Base-by-base conservation (phyloP, 1,140 invertebrate genomes). In the Caenorhabditis tropicalis region DNA sequence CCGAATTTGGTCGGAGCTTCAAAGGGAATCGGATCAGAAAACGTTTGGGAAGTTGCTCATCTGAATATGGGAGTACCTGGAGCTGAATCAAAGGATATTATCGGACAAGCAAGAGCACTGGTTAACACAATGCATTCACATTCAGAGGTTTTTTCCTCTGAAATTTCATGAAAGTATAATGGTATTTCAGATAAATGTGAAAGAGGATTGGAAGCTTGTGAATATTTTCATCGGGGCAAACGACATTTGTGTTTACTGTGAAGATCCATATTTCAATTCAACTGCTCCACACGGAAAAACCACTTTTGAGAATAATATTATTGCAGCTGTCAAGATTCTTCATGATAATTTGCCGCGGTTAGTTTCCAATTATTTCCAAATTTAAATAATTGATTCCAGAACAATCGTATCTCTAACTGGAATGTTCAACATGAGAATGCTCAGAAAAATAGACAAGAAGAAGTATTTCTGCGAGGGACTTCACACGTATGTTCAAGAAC, bases 171-270 rank as follows among this genome's bases (percentile, higher is more conserved):
- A 86, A 82, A 46, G 31, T 92, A 2, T 89, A 7, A 56, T 16
- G 27, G 19, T 56, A 27, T 82, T 82, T 48, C 58, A 82, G 82
- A 36, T 82, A 15, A 82, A 92, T 83, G 89, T 91, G 49, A 84
- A 90, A 29, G 90, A 94, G n/a, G 88, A 92, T 79, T 95, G 95
- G 95, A 95, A 95, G 93, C 60, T 95, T 91, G 92, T 96, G 15
- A 96, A 95, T 0, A 92, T 96, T 24, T 94, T 96, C 88, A 94
- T 95, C 82, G 95, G 95, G 10, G 95, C 94, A 36, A 96, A 96
- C 90, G 95, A 96, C 90, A 93, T 96, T 15, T 96, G 95, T 89
- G 94, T 94, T 0, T 94, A 94, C 0, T 94, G 95, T 87, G 82
- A 74, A 21, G 33, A 82, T 82, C 48, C 39, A 12, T 79, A 12